A percentile compares a stretch with the other conserved stretches of the same genome.
Evolutionary conservation across 2,113 vertebrate species (phyloP).

Genomic region (Cyphomyrus plagiostoma): DNA sequence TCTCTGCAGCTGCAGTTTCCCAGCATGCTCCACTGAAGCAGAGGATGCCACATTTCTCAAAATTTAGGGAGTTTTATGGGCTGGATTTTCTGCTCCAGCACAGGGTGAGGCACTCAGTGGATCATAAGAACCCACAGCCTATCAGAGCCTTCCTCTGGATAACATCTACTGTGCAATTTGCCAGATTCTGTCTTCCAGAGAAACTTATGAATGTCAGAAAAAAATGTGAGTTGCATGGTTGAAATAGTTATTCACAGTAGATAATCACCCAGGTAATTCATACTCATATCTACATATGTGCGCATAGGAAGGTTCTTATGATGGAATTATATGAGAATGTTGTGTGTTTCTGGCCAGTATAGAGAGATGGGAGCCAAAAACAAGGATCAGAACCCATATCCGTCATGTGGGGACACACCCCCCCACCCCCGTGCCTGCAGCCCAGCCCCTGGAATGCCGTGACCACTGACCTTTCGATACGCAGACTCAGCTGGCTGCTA

Average conservation of each 20-base stretch:
- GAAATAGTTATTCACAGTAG: neutral
- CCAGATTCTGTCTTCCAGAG: neutral
- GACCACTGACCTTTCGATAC: slow-evolving; percentile 76
- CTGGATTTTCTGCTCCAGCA: neutral
- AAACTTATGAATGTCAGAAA: neutral
- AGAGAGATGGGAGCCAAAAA: neutral
- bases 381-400: neutral
- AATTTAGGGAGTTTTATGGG: neutral
- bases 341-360: neutral
- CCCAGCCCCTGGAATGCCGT: neutral
- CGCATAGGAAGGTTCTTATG: neutral
- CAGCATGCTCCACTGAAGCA: neutral
- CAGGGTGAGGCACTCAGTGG: neutral
- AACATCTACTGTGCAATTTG: neutral
- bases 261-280: neutral
- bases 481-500: slow-evolving; percentile 70
- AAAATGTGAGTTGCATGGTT: neutral
- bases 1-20: neutral
- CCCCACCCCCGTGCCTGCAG: neutral
- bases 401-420: neutral
- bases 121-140: neutral
- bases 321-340: neutral
- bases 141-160: neutral
- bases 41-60: neutral
- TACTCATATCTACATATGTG: neutral